These are phyloP conservation scores for Corythornis vintsioides DNA, from an alignment of 2,113 vertebrate genomes.

Conservation along the genomic window DNA sequence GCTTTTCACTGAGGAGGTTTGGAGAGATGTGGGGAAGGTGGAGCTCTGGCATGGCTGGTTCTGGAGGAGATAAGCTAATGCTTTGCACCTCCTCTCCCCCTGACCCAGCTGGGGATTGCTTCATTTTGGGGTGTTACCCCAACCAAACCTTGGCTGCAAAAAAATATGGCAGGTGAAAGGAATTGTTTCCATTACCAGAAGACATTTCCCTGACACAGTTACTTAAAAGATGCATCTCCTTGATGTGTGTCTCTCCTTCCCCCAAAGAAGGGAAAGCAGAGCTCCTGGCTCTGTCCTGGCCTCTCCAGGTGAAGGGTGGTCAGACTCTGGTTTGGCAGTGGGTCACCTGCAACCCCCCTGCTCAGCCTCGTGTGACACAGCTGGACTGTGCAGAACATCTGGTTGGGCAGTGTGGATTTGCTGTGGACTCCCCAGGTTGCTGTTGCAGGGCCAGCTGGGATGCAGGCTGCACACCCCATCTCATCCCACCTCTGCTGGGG, in stretches of 20 bases:
- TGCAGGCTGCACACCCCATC: accelerated
- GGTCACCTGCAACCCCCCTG: not conserved
- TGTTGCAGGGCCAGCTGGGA: not conserved
- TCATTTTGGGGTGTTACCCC: not conserved
- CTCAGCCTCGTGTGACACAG: not conserved
- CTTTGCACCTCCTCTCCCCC: not conserved
- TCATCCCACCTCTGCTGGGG: not conserved
- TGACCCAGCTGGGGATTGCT: not conserved
- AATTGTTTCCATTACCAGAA: not conserved
- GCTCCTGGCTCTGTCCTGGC: not conserved
- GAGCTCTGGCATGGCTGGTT: not conserved
- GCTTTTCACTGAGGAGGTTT: not conserved
- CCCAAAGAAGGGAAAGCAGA: not conserved
- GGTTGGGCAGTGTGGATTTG: not conserved
- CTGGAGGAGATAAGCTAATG: not conserved
- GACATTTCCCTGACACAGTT: not conserved
- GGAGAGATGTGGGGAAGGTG: not conserved
- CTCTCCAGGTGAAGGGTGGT: not conserved
- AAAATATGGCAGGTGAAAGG: not conserved
- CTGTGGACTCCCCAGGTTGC: not conserved
- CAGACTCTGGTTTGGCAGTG: not conserved
- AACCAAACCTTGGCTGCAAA: not conserved
- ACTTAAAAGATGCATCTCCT: not conserved
- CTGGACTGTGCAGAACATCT: not conserved
- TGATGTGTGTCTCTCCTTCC: not conserved